A percentile compares a stretch with the other conserved stretches of the same genome.
phyloP scores from a whole-genome alignment of 2,797 vertebrate species.

The Hyperoplus immaculatus region DNA sequence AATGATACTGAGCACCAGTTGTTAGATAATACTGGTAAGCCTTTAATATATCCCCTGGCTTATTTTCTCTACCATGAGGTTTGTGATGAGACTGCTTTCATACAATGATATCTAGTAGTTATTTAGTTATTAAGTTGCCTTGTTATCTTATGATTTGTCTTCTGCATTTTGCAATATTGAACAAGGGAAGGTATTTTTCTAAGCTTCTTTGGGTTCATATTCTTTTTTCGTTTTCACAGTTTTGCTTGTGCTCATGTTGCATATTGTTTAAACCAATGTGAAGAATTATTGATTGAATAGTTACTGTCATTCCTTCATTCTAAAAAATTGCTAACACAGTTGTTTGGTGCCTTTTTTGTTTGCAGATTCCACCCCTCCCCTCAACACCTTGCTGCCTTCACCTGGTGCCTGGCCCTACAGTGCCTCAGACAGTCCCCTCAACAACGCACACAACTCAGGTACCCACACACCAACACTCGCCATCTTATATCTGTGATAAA shows the following conservation, averaged over 20 bases:
- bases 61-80: not conserved
- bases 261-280: not conserved
- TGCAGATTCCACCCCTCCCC: constrained; percentile 90
- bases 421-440: constrained; percentile 98
- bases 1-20: constrained; percentile 99
- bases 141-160: not conserved
- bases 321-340: not conserved
- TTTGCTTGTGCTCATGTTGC: not conserved
- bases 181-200: not conserved
- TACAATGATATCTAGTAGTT: constrained; percentile 28
- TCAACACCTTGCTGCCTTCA: constrained; percentile 99
- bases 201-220: not conserved
- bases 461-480: constrained; percentile 38
- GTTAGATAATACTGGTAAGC: constrained; percentile 93
- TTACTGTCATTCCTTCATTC: not conserved
- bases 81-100: not conserved
- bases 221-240: not conserved
- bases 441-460: constrained; percentile 98
- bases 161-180: not conserved
- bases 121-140: not conserved
- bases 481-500: not conserved
- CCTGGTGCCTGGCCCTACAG: constrained; percentile 99
- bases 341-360: constrained; percentile 21
- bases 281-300: not conserved
- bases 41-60: not conserved